Base-by-base conservation (phyloP, 2,113 vertebrate genomes). In the Mus pahari region DNA sequence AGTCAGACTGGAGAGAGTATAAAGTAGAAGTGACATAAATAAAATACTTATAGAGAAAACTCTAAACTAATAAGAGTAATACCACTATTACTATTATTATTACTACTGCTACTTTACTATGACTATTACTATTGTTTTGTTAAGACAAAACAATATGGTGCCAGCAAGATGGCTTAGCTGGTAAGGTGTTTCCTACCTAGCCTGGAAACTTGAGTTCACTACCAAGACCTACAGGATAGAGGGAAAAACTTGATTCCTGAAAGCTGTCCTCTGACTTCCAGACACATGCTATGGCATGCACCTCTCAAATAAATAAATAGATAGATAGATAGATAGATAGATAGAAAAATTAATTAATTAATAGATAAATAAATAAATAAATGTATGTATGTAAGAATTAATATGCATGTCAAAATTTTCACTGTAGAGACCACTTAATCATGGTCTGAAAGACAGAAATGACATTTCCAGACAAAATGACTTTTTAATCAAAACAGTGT, bases 401-500 rank as follows among this genome's bases (percentile, higher is more conserved):
- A 60, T 60, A 26, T 7, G 58, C 22, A 39, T 62, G 55, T 4
- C 33, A 88, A 74, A 62, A 39, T 6, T 78, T 42, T 50, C 84
- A 92, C 86, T 45, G n/a, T 42, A 89, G 68, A 93, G 19, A 70
- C 84, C 16, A 94, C 36, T 91, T 19, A 93, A 93, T 92, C 82
- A 66, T 62, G 36, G 3, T 75, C 83, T 92, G 31, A 66, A 90
- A 60, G 16, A 89, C 58, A 64, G n/a, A 53, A 7, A n/a, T 89
- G 10, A 81, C 22, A 71, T 95, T 66, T 96, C 39, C 16, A 81
- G 28, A 90, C n/a, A 96, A 97, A 95, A 86, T 81, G 4, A 3
- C 45, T 73, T 68, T 97, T 92, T 58, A 75, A 84, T 70, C 90
- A 96, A 92, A 88, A 14, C 16, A 73, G 26, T 93, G 86, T 58